Conservation (phyloP, 2,888 invertebrate species). For the Lysandra coridon region DNA sequence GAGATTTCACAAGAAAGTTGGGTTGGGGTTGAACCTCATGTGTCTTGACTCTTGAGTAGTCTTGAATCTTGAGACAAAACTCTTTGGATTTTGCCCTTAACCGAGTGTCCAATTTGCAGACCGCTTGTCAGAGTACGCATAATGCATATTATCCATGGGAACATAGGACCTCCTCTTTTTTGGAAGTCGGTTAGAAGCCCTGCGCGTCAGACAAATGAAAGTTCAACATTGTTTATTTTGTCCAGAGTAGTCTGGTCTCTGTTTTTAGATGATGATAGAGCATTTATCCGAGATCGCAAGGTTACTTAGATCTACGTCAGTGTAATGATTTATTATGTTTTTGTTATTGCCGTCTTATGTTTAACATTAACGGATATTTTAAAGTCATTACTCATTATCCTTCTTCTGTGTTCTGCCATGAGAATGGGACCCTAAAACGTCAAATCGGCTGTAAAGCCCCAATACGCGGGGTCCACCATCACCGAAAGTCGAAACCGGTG, state of each 20-base stretch:
- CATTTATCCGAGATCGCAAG: conserved; percentile 34
- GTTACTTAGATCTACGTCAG: conserved; percentile 23
- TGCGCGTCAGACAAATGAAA: neutral
- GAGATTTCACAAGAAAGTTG: no score
- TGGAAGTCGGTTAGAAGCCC: neutral
- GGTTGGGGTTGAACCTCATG: no score
- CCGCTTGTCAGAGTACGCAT: no score
- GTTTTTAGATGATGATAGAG: conserved; percentile 16
- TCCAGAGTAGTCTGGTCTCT: neutral
- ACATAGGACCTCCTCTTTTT: neutral
- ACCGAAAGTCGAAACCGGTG: no score
- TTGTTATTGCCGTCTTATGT: neutral
- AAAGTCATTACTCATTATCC: neutral
- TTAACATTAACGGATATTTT: neutral
- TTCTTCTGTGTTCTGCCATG: neutral
- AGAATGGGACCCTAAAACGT: no score
- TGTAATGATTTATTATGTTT: conserved; percentile 12
- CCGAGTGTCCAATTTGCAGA: no score
- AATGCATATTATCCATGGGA: no score
- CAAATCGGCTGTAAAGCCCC: no score
- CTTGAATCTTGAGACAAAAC: no score
- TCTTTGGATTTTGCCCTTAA: no score
- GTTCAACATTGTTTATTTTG: conserved; percentile 26
- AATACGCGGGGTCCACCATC: no score
- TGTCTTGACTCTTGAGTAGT: no score